Evolutionary conservation across 1,140 invertebrate genomes (phyloP).

Genomic region (Solenopsis invicta): DNA sequence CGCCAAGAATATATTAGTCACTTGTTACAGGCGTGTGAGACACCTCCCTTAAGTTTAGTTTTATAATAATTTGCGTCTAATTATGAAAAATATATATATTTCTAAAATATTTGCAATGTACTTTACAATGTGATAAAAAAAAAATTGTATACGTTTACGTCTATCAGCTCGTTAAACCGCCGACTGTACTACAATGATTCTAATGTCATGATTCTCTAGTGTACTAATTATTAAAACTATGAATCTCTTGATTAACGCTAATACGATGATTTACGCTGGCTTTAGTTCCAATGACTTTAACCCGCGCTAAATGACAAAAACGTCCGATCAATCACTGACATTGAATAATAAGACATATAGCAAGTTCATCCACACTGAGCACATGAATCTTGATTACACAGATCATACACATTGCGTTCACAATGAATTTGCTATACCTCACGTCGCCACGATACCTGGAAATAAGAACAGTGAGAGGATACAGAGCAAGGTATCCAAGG

Average conservation of each 20-base stretch:
- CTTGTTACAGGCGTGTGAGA: conserved; percentile 71
- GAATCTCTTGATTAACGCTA: conserved; percentile 9
- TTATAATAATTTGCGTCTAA: conserved; percentile 63
- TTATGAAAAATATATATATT: conserved; percentile 39
- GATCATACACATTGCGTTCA: neutral
- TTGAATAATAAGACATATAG: conserved; percentile 42
- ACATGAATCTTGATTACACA: neutral
- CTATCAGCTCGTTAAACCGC: conserved; percentile 1
- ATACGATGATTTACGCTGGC: conserved; percentile 9
- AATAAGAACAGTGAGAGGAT: conserved; percentile 72
- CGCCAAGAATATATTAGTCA: conserved; percentile 70
- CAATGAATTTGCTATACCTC: conserved; percentile 67
- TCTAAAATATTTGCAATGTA: conserved; percentile 9
- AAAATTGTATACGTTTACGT: conserved; percentile 16
- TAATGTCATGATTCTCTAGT: conserved; percentile 59
- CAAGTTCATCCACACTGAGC: conserved; percentile 62
- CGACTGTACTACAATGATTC: conserved; percentile 43
- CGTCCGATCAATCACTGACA: conserved; percentile 43
- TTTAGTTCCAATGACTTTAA: conserved; percentile 30
- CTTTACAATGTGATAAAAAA: conserved; percentile 14
- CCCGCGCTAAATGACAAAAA: conserved; percentile 42
- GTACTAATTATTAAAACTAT: conserved; percentile 51
- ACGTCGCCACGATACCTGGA: conserved; percentile 72
- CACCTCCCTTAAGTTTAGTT: conserved; percentile 63
- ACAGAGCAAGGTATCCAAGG: conserved; percentile 63